Evolutionary conservation across 2,888 invertebrate species (phyloP).

Genomic region (Petrolisthes cinctipes): DNA sequence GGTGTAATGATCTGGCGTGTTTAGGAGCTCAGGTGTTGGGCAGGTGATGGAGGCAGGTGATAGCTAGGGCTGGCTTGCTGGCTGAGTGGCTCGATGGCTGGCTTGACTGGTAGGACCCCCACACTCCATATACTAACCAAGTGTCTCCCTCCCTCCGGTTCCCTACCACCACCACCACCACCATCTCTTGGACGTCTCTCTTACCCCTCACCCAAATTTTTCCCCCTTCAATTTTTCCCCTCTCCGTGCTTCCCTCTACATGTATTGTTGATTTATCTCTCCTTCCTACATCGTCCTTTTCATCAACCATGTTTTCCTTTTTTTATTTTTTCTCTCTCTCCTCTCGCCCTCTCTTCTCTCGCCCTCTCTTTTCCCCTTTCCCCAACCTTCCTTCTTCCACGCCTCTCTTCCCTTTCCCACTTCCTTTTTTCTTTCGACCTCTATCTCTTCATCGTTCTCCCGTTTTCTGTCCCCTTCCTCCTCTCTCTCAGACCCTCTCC

Average conservation of each 20-base stretch:
- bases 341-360: too few species aligned
- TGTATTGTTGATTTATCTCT: too few species aligned
- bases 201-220: background rate
- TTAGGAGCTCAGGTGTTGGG: slow-evolving; percentile 58
- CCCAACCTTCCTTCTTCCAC: background rate
- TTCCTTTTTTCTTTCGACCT: background rate
- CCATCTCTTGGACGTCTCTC: background rate
- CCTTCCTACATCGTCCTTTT: too few species aligned
- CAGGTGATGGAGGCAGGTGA: slow-evolving; percentile 51
- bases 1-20: slow-evolving; percentile 58
- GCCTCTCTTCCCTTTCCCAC: background rate
- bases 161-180: background rate
- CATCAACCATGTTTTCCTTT: too few species aligned
- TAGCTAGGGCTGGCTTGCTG: slow-evolving; percentile 16
- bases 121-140: too few species aligned
- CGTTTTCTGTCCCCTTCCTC: too few species aligned
- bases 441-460: too few species aligned
- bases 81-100: too few species aligned
- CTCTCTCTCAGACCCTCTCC: too few species aligned
- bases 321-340: too few species aligned
- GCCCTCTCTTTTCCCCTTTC: too few species aligned
- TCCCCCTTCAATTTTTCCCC: background rate
- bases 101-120: too few species aligned
- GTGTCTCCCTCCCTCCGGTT: background rate
- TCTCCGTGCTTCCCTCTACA: background rate